Evolutionary conservation across 1,140 invertebrate species (phyloP).

Genomic region (Ceratina australensis): DNA sequence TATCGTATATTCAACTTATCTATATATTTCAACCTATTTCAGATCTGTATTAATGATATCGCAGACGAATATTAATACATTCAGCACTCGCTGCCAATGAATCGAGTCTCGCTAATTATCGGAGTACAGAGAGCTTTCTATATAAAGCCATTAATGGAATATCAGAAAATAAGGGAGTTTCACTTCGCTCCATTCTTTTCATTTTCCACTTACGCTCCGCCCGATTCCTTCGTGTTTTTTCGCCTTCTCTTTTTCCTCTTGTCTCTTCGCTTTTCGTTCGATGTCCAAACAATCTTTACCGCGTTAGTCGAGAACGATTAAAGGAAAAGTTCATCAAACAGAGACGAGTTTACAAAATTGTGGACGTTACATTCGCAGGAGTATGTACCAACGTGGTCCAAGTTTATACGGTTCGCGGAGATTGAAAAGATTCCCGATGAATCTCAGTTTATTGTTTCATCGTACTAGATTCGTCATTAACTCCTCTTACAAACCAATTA

Average conservation of each 20-base stretch:
- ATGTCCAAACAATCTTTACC: conserved; percentile 25
- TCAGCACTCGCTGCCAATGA: conserved; percentile 24
- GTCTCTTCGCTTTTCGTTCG: neutral
- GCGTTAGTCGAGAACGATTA: neutral
- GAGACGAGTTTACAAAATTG: neutral
- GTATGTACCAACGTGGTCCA: conserved; percentile 6
- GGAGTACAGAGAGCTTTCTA: neutral
- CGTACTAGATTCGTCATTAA: conserved; percentile 24
- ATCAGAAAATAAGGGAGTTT: conserved; percentile 1
- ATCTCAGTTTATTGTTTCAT: conserved; percentile 17
- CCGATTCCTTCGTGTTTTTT: neutral
- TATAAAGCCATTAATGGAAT: conserved; percentile 29
- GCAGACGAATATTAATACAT: conserved; percentile 6
- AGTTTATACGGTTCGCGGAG: conserved; percentile 1
- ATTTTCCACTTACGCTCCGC: conserved; percentile 10
- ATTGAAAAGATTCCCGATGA: conserved; percentile 20
- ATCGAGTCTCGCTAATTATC: conserved; percentile 28
- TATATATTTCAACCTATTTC: neutral
- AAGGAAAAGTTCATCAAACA: conserved; percentile 29
- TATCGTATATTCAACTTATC: neutral
- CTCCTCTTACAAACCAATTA: conserved; percentile 26
- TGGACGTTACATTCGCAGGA: conserved; percentile 27
- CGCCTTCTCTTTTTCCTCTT: neutral
- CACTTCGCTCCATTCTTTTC: neutral
- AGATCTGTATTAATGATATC: neutral